Percentiles rank a stretch among this genome's conserved stretches.
Evolutionary conservation across 2,888 invertebrate species (phyloP).

Genomic region (Caenorhabditis macrosperma): DNA sequence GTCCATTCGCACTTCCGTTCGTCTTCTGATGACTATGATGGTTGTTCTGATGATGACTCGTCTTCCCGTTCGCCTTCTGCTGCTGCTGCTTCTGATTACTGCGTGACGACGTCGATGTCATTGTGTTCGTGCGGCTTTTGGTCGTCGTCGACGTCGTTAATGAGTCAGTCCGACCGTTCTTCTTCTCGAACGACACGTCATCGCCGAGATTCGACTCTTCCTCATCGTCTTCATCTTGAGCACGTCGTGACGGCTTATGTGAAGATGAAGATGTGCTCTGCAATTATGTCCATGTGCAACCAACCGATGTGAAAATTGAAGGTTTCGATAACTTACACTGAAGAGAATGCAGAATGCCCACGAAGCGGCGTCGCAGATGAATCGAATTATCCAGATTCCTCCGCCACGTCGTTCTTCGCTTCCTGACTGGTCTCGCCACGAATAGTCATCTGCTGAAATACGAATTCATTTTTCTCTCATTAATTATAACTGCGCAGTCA

Average conservation of each 20-base stretch:
- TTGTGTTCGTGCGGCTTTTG: conserved; percentile 50
- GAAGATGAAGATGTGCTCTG: conserved; percentile 16
- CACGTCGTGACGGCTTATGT: not conserved
- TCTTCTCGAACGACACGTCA: conserved; percentile 23
- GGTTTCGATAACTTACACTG: not conserved
- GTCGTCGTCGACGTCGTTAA: conserved; percentile 23
- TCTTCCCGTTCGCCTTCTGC: conserved; percentile 30
- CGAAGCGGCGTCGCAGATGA: conserved; percentile 13
- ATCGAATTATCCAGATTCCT: conserved; percentile 41
- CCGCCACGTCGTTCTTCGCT: conserved; percentile 13
- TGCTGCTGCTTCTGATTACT: conserved; percentile 27
- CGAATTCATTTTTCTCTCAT: no score
- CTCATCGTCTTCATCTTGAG: conserved; percentile 20
- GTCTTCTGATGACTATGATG: conserved; percentile 35
- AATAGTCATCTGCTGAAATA: conserved; percentile 44
- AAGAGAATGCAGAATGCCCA: conserved; percentile 43
- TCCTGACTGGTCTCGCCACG: conserved; percentile 28
- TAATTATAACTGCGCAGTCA: no score
- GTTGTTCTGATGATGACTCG: conserved; percentile 26
- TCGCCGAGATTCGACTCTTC: conserved; percentile 10
- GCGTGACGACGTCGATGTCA: conserved; percentile 28
- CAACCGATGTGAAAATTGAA: no score
- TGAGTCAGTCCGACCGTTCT: conserved; percentile 43
- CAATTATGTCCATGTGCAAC: no score
- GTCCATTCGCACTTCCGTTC: conserved; percentile 40